A percentile compares a stretch with the other conserved stretches of the same genome.
phyloP scores from a whole-genome alignment of 2,797 vertebrate species.

The Centropyge bicolor region DNA sequence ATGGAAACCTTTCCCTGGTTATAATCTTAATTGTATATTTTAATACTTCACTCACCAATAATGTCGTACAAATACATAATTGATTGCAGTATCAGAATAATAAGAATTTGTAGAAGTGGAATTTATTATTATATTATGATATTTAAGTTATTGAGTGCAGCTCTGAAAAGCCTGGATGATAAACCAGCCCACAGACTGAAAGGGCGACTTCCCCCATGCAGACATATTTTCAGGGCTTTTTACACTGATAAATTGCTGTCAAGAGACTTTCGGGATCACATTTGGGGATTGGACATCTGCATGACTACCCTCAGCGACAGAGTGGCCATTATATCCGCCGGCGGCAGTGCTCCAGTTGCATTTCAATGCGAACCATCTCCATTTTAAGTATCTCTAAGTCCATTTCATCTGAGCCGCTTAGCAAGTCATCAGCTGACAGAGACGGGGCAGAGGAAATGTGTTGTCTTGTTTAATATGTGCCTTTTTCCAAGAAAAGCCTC shows the following conservation, averaged over 20 bases:
- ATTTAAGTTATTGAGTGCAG: constrained; percentile 19
- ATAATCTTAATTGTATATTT: too few relatives aligned
- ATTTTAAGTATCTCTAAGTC: constrained; percentile 57
- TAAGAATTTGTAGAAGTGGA: background rate
- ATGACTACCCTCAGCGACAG: constrained; percentile 50
- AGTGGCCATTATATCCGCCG: constrained; percentile 56
- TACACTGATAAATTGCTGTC: constrained; percentile 43
- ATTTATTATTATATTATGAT: background rate
- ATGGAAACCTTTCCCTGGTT: too few relatives aligned
- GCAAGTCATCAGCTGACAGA: constrained; percentile 51
- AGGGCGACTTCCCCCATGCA: constrained; percentile 6
- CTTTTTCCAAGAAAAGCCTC: constrained; percentile 31
- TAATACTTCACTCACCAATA: background rate
- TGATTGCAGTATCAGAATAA: background rate
- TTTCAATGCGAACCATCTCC: constrained; percentile 62
- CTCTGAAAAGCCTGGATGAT: constrained; percentile 12
- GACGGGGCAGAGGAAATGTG: constrained; percentile 23
- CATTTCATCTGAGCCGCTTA: constrained; percentile 44
- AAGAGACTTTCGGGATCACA: constrained; percentile 31
- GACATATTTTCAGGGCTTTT: constrained; percentile 44
- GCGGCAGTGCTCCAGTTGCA: constrained; percentile 65
- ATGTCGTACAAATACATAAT: background rate
- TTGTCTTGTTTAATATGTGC: constrained; percentile 31
- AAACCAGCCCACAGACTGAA: constrained; percentile 26
- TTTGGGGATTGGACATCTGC: constrained; percentile 53